Evolutionary conservation across 1,140 invertebrate species (phyloP).

Genomic region (Phocides pigmalion): DNA sequence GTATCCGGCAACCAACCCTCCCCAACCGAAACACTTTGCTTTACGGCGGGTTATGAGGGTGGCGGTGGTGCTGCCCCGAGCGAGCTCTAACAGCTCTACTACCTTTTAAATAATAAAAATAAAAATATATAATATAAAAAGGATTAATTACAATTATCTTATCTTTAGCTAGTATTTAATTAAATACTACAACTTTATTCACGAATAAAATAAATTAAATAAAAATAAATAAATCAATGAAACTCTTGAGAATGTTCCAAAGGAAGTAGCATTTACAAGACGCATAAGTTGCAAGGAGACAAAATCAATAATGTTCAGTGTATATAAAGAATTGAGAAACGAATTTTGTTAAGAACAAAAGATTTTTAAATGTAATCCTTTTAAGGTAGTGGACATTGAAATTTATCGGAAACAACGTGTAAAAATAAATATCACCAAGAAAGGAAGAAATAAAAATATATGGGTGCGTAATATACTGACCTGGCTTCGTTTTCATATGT

Average conservation of each 20-base stretch:
- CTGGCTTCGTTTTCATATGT: slow-evolving; percentile 21
- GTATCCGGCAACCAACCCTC: too few relatives aligned
- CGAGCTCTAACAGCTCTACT: too few relatives aligned
- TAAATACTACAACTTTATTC: too few relatives aligned
- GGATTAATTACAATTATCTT: too few relatives aligned
- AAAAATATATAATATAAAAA: too few relatives aligned
- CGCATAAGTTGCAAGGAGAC: background rate
- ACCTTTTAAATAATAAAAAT: too few relatives aligned
- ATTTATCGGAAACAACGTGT: slow-evolving; percentile 10
- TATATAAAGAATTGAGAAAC: too few relatives aligned
- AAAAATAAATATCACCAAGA: background rate
- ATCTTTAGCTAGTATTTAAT: background rate
- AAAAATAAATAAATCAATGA: background rate
- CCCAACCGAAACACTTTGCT: too few relatives aligned
- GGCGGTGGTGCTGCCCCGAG: too few relatives aligned
- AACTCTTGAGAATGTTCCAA: background rate
- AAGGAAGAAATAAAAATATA: background rate
- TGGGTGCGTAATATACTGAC: slow-evolving; percentile 12
- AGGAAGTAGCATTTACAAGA: background rate
- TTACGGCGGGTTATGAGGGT: too few relatives aligned
- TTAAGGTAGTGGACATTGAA: slow-evolving; percentile 20
- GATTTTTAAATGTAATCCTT: background rate
- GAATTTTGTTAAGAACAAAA: background rate
- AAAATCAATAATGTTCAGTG: background rate
- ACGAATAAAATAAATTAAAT: background rate